Conservation (phyloP, 2,888 invertebrate genomes). For the Cyaniris semiargus region DNA sequence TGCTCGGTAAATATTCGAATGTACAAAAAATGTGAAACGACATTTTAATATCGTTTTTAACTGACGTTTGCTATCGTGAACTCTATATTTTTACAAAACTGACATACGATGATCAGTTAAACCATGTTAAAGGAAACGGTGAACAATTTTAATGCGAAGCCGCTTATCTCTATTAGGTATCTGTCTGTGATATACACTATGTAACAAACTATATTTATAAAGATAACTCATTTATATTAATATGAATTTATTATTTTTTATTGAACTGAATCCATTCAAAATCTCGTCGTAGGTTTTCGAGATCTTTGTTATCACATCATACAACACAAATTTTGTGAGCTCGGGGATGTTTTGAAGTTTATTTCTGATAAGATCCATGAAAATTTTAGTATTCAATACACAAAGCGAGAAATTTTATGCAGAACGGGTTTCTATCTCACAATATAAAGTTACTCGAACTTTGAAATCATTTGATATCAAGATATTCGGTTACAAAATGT, state of each 20-base stretch:
- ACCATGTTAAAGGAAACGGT: neutral
- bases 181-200: too few species aligned
- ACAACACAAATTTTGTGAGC: neutral
- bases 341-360: neutral
- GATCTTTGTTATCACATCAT: neutral
- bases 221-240: too few species aligned
- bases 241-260: too few species aligned
- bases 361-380: constrained; percentile 15
- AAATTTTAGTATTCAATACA: constrained; percentile 26
- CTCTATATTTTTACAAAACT: neutral
- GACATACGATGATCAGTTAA: neutral
- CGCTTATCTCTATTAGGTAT: neutral
- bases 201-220: too few species aligned
- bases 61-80: constrained; percentile 5
- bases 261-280: too few species aligned
- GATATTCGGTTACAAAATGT: constrained; percentile 7
- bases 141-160: neutral
- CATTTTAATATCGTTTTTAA: constrained; percentile 4
- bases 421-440: constrained; percentile 15
- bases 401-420: constrained; percentile 13
- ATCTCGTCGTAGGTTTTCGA: neutral
- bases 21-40: neutral
- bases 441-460: constrained; percentile 16
- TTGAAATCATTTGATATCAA: constrained; percentile 11
- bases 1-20: neutral